A percentile compares a stretch with the other conserved stretches of the same genome.
phyloP scores from a whole-genome alignment of 2,113 vertebrate genomes.

The Pholis gunnellus region DNA sequence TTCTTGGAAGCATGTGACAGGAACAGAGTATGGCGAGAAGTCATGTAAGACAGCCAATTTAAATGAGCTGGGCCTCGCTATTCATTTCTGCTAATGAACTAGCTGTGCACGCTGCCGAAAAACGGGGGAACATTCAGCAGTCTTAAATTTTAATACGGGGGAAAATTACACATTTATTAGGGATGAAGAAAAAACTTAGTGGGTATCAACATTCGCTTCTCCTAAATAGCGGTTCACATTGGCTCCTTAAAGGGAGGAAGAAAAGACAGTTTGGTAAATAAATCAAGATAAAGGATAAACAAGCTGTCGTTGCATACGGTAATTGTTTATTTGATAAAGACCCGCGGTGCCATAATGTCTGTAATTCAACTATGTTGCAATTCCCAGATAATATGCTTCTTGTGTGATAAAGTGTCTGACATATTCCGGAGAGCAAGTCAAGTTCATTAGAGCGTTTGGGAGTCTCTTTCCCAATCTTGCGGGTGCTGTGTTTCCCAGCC shows the following conservation, averaged over 20 bases:
- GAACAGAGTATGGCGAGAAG: conserved; percentile 99
- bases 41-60: conserved; percentile 99
- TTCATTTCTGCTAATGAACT: conserved; percentile 99
- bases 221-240: conserved; percentile 65
- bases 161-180: conserved; percentile 80
- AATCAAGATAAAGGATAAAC: conserved; percentile 85
- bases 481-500: conserved; percentile 78
- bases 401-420: conserved; percentile 95
- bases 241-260: conserved; percentile 51
- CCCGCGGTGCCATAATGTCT: conserved; percentile 98
- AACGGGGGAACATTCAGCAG: conserved; percentile 75
- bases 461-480: conserved; percentile 83
- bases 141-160: conserved; percentile 84
- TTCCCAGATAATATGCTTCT: conserved; percentile 94
- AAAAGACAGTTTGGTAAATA: conserved; percentile 75
- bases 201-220: conserved; percentile 59
- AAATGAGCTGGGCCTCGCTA: conserved; percentile 97
- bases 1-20: conserved; percentile 99
- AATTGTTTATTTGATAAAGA: conserved; percentile 87
- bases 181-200: conserved; percentile 27
- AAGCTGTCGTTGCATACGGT: conserved; percentile 82
- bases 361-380: conserved; percentile 86
- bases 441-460: conserved; percentile 83
- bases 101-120: conserved; percentile 89
- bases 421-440: conserved; percentile 80